These are phyloP conservation scores for Limonius californicus DNA, from an alignment of 1,140 invertebrate species.

Conservation along the genomic window DNA sequence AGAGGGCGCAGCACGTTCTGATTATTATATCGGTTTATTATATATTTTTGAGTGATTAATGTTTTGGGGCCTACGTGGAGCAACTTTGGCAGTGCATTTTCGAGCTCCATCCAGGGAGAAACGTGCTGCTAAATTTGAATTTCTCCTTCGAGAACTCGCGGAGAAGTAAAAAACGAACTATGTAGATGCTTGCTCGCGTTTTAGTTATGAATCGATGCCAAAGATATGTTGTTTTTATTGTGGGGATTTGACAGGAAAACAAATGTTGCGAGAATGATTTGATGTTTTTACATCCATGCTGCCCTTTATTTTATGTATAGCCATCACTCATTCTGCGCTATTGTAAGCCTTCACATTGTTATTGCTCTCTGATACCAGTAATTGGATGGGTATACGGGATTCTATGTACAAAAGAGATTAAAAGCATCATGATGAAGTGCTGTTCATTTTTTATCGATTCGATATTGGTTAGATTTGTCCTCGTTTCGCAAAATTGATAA, in stretches of 20 bases:
- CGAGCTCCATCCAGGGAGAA: not conserved
- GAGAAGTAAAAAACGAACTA: not conserved
- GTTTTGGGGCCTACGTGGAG: not conserved
- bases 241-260: conserved; percentile 32
- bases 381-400: conserved; percentile 16
- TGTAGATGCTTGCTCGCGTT: conserved; percentile 14
- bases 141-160: not conserved
- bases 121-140: conserved; percentile 2
- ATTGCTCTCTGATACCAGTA: conserved; percentile 24
- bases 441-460: conserved; percentile 9
- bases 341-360: conserved; percentile 24
- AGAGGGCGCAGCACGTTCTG: conserved; percentile 17
- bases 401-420: conserved; percentile 9
- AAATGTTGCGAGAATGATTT: conserved; percentile 36
- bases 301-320: conserved; percentile 25
- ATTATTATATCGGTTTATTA: conserved; percentile 26
- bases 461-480: too few species aligned
- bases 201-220: conserved; percentile 24
- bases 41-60: conserved; percentile 24
- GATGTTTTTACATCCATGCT: conserved; percentile 31
- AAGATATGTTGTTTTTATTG: conserved; percentile 32
- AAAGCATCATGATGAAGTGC: conserved; percentile 7
- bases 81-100: not conserved
- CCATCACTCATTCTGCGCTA: conserved; percentile 30
- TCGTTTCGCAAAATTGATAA: too few species aligned